Conservation (phyloP, 35 echinoderm and acorn worm species). For the Hemicentrotus pulcherrimus region DNA sequence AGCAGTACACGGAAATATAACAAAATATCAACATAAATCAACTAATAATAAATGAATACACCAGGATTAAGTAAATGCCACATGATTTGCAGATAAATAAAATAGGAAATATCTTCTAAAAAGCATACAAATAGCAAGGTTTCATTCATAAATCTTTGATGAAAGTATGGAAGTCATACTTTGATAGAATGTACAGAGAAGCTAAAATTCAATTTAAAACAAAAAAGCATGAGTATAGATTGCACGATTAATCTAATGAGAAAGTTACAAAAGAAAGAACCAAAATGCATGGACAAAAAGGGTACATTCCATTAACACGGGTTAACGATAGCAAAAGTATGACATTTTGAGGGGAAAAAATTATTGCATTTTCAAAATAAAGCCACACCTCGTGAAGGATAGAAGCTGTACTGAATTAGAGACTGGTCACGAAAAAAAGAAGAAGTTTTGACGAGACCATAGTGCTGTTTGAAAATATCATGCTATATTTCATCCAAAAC, state of each 20-base stretch:
- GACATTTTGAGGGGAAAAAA: not conserved
- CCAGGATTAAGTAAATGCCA: slow-evolving; percentile 31
- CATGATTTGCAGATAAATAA: slow-evolving; percentile 40
- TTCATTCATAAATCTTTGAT: slow-evolving; percentile 26
- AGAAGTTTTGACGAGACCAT: not conserved
- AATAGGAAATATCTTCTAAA: slow-evolving; percentile 19
- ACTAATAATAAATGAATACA: slow-evolving; percentile 33
- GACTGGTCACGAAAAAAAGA: not conserved
- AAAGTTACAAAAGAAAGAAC: slow-evolving; percentile 20
- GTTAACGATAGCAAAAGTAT: not conserved
- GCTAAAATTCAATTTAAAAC: slow-evolving; percentile 16
- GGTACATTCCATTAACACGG: not conserved
- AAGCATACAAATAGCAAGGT: slow-evolving; percentile 36
- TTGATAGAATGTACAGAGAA: slow-evolving; percentile 29
- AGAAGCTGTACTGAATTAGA: not conserved
- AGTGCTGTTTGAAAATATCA: slow-evolving; percentile 6
- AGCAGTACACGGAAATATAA: slow-evolving; percentile 16
- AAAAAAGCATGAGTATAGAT: slow-evolving; percentile 44
- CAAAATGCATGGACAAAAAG: not conserved
- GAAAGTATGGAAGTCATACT: slow-evolving; percentile 10
- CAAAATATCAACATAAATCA: slow-evolving; percentile 22
- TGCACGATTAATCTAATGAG: slow-evolving; percentile 39
- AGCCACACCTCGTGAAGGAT: not conserved
- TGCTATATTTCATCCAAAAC: slow-evolving; percentile 13
- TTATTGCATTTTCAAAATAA: not conserved